Evolutionary conservation across 2,888 invertebrate species (phyloP), one percentile per base, ranked within the genome.

Genomic region (Tenthredo scrophulariae): DNA sequence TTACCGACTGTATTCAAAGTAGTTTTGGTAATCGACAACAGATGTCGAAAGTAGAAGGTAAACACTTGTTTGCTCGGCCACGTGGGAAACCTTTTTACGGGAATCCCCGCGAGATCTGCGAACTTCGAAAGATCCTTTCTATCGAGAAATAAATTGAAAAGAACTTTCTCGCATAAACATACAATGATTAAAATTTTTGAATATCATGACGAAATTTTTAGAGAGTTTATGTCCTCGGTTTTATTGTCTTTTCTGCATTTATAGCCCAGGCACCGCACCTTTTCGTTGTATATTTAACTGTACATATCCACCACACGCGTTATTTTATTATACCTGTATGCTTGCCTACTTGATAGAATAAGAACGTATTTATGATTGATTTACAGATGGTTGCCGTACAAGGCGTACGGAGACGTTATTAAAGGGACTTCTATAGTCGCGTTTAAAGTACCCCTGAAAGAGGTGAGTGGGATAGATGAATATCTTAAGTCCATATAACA

Each of bases 381-480:
- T 94, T 95, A 82, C 93, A 96, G 96, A 91, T 96, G 96, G 96
- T 91, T 94, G 88, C 93, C 94, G 9, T 96, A 96, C 91, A 94
- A 94, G 88, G 93, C 95, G 15, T 94, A 95, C 90, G 97, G 97
- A 46, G 93, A 94, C 79, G 94, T 95, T 29, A 96, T 97, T 84
- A 94, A 95, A 85, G 96, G 96, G 26, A 97, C 97, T 5, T 95
- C 95, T 87, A 95, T 97, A 88, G 93, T 97, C 89, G 95, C 96
- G 86, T 97, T 97, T 92, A 97, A 97, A 94, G 97, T 97, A 46
- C 97, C 97, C 4, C 92, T 96, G 84, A 94, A 94, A 89, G 92
- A 94, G 92, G 95, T 95, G 91, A 94, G 93, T 92, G 40, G 43
- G 43, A 43, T 43, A 40, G 29, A 50, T 54, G 40, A 77, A 80